Percentiles rank a stretch among this genome's conserved stretches.
Evolutionary conservation across 2,888 invertebrate genomes (phyloP).

Genomic region (Tetanocera ferruginea): DNA sequence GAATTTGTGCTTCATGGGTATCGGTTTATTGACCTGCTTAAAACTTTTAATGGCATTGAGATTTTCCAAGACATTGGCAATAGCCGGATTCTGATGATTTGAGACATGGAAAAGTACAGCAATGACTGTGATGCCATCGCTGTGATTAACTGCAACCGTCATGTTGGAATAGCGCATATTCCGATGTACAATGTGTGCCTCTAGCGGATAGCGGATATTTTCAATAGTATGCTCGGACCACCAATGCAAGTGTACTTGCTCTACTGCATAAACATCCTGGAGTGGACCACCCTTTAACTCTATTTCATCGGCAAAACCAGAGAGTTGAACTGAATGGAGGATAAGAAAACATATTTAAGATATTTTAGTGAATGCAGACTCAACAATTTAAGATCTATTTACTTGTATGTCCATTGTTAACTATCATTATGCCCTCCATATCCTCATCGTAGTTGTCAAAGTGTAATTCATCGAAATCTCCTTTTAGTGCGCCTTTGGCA

Average conservation of each 20-base stretch:
- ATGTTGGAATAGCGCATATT: slow-evolving; percentile 71
- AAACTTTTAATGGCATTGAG: slow-evolving; percentile 58
- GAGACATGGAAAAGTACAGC: slow-evolving; percentile 75
- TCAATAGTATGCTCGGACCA: slow-evolving; percentile 85
- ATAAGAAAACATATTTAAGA: neutral
- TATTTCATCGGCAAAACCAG: slow-evolving; percentile 57
- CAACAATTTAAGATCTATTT: slow-evolving; percentile 40
- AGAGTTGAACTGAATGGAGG: slow-evolving; percentile 58
- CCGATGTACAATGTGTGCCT: slow-evolving; percentile 79
- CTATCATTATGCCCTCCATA: slow-evolving; percentile 57
- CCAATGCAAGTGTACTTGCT: slow-evolving; percentile 89
- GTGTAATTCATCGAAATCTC: slow-evolving; percentile 58
- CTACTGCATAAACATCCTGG: slow-evolving; percentile 72
- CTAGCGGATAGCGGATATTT: slow-evolving; percentile 75
- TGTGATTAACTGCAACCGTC: slow-evolving; percentile 71
- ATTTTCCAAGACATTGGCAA: slow-evolving; percentile 60
- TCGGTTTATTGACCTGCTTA: slow-evolving; percentile 56
- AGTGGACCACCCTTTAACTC: slow-evolving; percentile 72
- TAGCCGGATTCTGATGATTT: slow-evolving; percentile 58
- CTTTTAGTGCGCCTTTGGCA: slow-evolving; percentile 72
- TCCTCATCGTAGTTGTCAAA: slow-evolving; percentile 63
- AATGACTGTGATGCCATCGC: slow-evolving; percentile 76
- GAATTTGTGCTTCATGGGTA: slow-evolving; percentile 55
- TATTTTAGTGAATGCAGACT: neutral
- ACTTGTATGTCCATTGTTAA: slow-evolving; percentile 69